Percentiles rank a stretch among this genome's conserved stretches.
These are phyloP conservation scores for Podiceps cristatus DNA, from an alignment of 2,113 vertebrate genomes.

Conservation along the genomic window DNA sequence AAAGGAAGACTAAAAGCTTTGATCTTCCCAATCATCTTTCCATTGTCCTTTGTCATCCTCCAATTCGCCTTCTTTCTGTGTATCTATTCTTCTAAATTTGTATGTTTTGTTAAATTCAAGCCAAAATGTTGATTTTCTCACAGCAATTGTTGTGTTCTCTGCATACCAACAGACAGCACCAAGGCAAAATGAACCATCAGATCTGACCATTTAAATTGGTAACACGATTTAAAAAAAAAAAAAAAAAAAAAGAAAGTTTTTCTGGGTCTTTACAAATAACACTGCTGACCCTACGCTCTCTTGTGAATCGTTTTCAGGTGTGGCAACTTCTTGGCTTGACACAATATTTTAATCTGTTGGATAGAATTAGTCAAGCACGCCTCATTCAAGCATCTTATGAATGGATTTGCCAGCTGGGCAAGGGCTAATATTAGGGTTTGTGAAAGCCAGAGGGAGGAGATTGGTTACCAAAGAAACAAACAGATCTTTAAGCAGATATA, in stretches of 20 bases:
- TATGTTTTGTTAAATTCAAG: neutral
- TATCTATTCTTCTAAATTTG: neutral
- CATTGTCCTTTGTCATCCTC: neutral
- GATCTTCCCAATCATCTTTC: neutral
- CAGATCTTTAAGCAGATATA: slow-evolving; percentile 40
- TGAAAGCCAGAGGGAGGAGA: slow-evolving; percentile 43
- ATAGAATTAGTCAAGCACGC: neutral
- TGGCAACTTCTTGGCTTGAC: neutral
- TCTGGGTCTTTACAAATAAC: neutral
- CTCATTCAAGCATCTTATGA: slow-evolving; percentile 38
- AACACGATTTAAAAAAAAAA: neutral
- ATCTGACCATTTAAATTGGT: neutral
- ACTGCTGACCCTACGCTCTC: neutral
- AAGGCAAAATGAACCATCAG: neutral
- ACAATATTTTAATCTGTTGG: slow-evolving; percentile 17
- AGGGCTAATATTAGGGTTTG: slow-evolving; percentile 42
- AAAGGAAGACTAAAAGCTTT: neutral
- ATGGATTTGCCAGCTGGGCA: slow-evolving; percentile 60
- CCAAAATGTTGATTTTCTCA: neutral
- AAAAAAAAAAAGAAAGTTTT: neutral
- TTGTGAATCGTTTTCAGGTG: neutral
- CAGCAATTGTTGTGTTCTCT: neutral
- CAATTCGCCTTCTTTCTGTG: neutral
- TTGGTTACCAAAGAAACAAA: slow-evolving; percentile 64
- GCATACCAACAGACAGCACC: neutral